These are phyloP conservation scores for Lepidochrysops patricia DNA, from an alignment of 2,888 invertebrate species.

Conservation along the genomic window DNA sequence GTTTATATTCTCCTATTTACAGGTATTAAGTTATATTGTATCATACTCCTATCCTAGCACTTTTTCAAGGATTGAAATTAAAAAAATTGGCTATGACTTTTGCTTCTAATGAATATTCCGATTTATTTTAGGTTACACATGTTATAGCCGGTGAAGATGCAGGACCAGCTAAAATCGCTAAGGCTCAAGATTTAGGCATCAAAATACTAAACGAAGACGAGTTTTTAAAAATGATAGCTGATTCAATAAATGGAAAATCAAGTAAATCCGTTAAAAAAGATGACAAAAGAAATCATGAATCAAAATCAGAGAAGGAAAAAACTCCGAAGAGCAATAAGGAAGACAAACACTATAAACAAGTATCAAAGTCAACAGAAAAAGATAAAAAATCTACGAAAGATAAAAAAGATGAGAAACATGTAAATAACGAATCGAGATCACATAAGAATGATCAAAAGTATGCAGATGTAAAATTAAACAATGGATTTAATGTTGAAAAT, in stretches of 20 bases:
- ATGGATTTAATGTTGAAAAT: neutral
- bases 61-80: too few relatives aligned
- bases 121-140: constrained; percentile 76
- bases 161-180: constrained; percentile 88
- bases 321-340: neutral
- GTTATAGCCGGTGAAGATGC: constrained; percentile 89
- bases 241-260: constrained; percentile 50
- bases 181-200: constrained; percentile 81
- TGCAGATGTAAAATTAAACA: neutral
- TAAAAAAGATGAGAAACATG: constrained; percentile 14
- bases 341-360: constrained; percentile 9
- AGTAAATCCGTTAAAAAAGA: constrained; percentile 13
- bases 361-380: neutral
- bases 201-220: constrained; percentile 87
- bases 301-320: constrained; percentile 9
- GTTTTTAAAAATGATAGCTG: constrained; percentile 83
- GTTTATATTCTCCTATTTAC: too few relatives aligned
- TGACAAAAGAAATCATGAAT: constrained; percentile 22
- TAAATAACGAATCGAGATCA: neutral
- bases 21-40: too few relatives aligned
- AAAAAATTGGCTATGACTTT: too few relatives aligned
- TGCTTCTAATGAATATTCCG: neutral
- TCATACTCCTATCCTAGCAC: too few relatives aligned
- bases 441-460: neutral
- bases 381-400: constrained; percentile 11